These are phyloP conservation scores for Polymixis flavicincta DNA, from an alignment of 2,888 invertebrate genomes.

Conservation along the genomic window DNA sequence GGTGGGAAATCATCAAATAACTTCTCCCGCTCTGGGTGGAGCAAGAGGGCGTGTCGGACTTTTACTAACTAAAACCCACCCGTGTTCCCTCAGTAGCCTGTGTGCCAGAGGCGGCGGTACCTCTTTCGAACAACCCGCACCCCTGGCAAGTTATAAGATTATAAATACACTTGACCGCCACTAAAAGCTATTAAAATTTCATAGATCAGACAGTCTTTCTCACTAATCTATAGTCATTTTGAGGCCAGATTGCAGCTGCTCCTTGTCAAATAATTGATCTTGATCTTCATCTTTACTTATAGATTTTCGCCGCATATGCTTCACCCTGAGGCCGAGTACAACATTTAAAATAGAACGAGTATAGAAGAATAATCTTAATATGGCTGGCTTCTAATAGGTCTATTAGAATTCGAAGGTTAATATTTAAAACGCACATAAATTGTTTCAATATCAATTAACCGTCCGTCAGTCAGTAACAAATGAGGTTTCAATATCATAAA, in stretches of 20 bases:
- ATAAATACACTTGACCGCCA: background rate
- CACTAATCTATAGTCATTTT: background rate
- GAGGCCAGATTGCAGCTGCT: background rate
- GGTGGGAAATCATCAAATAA: no score
- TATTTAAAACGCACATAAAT: constrained; percentile 36
- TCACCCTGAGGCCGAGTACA: background rate
- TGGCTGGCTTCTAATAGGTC: background rate
- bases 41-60: no score
- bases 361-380: background rate
- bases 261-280: background rate
- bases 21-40: no score
- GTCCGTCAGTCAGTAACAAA: constrained; percentile 31
- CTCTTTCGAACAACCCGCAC: no score
- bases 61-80: no score
- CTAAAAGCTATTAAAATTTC: background rate
- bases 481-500: constrained; percentile 14
- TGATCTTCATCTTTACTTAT: background rate
- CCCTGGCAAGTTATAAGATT: no score
- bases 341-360: background rate
- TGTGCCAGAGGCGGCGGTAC: no score
- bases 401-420: constrained; percentile 25
- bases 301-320: background rate
- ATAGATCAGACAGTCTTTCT: background rate
- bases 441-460: constrained; percentile 14
- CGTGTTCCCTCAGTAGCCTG: no score